Evolutionary conservation across 1,140 invertebrate species (phyloP), one percentile per base, ranked within the genome.

Genomic region (Drosophila funebris): DNA sequence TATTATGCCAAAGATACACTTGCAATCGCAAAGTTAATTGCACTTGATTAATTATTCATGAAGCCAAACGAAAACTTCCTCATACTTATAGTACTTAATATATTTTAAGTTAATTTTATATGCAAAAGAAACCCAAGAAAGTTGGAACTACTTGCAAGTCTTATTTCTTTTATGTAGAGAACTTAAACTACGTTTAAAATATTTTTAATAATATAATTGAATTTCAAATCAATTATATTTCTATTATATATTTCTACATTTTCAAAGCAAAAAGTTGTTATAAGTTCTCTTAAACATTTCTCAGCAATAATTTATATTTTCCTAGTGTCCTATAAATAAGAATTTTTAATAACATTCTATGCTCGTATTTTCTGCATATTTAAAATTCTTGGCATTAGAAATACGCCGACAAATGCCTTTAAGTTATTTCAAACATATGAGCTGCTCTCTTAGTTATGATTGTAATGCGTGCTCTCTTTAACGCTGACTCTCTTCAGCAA

Each of bases 401-500:
- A 48, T 46, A n/a, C n/a, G 43, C 43, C 4, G 24, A 44, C 43
- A 44, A 3, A 8, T n/a, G 3, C 11, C 9, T 24, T 3, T 18
- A 6, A 20, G 43, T 8, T 24, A 46, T 24, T 46, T 46, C 43
- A 48, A 48, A 4, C n/a, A 7, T 27, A 31, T 33, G 2, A 2
- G 18, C 14, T 44, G 9, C 48, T 33, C 48, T 52, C 48, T 52
- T 44, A 58, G 27, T 20, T 44, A 27, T 6, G 16, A 11, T 16
- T 22, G 5, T 3, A 18, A 3, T 31, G 13, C n/a, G 0, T 16
- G 2, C 37, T 44, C 53, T 36, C 41, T 52, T 31, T 33, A 14
- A 13, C n/a, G n/a, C 39, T 62, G 44, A 31, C 6, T 24, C 72
- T 73, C 80, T 83, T 72, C 20, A 3, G 18, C 9, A 4, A 0